Percentiles rank a stretch among this genome's conserved stretches.
Conservation (phyloP, 1,140 invertebrate species). For the Campodea augens region DNA sequence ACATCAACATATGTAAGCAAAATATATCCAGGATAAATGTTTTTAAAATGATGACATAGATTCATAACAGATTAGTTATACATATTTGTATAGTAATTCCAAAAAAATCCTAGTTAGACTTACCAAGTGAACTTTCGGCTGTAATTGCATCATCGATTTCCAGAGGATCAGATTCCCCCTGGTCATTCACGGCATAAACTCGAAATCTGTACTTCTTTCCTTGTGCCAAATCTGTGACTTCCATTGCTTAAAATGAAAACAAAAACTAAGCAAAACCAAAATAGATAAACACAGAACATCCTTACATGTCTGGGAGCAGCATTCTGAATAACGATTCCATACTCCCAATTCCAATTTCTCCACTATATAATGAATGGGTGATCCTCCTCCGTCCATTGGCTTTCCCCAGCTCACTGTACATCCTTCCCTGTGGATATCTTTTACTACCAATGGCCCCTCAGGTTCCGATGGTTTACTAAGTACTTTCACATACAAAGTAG, state of each 20-base stretch:
- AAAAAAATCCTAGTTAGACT: slow-evolving; percentile 22
- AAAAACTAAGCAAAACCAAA: no score
- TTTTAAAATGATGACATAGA: no score
- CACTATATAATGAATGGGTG: slow-evolving; percentile 79
- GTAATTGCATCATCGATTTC: slow-evolving; percentile 62
- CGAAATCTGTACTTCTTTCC: slow-evolving; percentile 95
- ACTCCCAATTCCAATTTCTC: slow-evolving; percentile 87
- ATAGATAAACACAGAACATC: slow-evolving; percentile 37
- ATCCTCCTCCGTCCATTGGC: slow-evolving; percentile 86
- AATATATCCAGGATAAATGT: neutral
- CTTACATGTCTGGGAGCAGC: slow-evolving; percentile 71
- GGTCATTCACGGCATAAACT: slow-evolving; percentile 87
- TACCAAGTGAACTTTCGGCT: slow-evolving; percentile 81
- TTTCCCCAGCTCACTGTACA: slow-evolving; percentile 86
- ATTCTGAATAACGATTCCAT: slow-evolving; percentile 82
- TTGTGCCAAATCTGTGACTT: slow-evolving; percentile 61
- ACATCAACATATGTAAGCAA: no score
- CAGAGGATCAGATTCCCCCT: slow-evolving; percentile 81
- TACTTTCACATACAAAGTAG: slow-evolving; percentile 80
- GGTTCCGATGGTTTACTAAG: slow-evolving; percentile 49
- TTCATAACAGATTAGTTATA: no score
- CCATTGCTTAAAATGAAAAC: slow-evolving; percentile 9
- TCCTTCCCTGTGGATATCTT: slow-evolving; percentile 74
- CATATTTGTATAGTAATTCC: no score
- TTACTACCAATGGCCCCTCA: slow-evolving; percentile 58